A percentile compares a stretch with the other conserved stretches of the same genome.
These are phyloP conservation scores for Tachypleus tridentatus DNA, from an alignment of 1,140 invertebrate species.

Conservation along the genomic window DNA sequence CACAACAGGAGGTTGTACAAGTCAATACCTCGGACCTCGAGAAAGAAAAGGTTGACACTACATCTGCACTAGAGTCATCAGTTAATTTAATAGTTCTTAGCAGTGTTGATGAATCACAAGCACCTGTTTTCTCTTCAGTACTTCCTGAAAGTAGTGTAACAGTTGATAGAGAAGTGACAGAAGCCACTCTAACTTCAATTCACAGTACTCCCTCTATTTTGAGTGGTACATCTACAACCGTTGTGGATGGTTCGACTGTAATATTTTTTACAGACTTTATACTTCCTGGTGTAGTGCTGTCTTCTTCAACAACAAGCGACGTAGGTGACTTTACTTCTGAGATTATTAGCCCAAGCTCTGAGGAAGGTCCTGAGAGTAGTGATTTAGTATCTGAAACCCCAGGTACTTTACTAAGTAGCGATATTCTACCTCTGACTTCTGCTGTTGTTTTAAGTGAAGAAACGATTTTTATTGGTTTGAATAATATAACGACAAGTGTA, in stretches of 20 bases:
- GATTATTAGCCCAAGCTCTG: no score
- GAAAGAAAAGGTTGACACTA: no score
- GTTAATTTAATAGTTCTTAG: not conserved
- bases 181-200: no score
- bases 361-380: no score
- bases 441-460: constrained; percentile 16
- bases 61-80: no score
- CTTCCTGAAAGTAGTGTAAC: no score
- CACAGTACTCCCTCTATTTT: constrained; percentile 13
- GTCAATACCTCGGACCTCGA: not conserved
- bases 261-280: constrained; percentile 25
- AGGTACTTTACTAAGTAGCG: no score
- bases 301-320: not conserved
- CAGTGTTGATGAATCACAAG: not conserved
- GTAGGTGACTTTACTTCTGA: not conserved
- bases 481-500: constrained; percentile 17
- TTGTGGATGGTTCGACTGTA: constrained; percentile 20
- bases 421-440: constrained; percentile 12
- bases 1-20: no score
- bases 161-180: no score
- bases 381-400: no score
- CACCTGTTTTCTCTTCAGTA: no score
- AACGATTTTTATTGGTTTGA: constrained; percentile 19
- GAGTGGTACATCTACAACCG: constrained; percentile 15
- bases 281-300: constrained; percentile 4